These are phyloP conservation scores for Dendroctonus valens DNA, from an alignment of 1,140 invertebrate genomes.

Conservation along the genomic window DNA sequence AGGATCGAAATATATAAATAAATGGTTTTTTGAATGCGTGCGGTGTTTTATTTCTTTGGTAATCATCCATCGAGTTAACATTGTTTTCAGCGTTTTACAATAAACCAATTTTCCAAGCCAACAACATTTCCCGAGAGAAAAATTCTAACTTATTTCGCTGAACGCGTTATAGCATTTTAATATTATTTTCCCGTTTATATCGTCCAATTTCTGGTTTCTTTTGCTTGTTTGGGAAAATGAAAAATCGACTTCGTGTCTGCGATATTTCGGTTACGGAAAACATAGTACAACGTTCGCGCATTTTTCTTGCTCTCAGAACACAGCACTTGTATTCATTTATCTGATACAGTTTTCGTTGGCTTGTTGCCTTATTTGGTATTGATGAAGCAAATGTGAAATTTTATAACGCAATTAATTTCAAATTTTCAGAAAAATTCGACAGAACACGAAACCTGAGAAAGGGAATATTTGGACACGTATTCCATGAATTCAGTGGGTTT, in stretches of 20 bases:
- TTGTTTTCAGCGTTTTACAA: not conserved
- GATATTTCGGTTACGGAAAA: not conserved
- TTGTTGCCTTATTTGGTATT: not conserved
- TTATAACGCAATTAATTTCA: not conserved
- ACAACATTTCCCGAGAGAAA: slow-evolving; percentile 8
- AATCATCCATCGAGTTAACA: not conserved
- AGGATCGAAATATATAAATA: too few relatives aligned
- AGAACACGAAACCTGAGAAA: not conserved
- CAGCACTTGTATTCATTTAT: not conserved
- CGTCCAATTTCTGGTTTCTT: slow-evolving; percentile 1
- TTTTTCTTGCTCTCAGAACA: too few relatives aligned
- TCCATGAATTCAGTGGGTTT: too few relatives aligned
- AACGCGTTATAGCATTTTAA: slow-evolving; percentile 15
- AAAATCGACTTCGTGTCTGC: slow-evolving; percentile 3
- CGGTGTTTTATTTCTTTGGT: too few relatives aligned
- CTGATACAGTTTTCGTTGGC: not conserved
- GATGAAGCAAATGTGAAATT: not conserved
- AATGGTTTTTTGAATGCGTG: too few relatives aligned
- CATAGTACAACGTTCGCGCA: too few relatives aligned
- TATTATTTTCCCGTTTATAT: slow-evolving; percentile 10
- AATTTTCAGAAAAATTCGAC: not conserved
- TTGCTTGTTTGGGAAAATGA: slow-evolving; percentile 2
- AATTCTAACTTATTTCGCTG: not conserved
- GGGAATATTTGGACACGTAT: too few relatives aligned
- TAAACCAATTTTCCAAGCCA: slow-evolving; percentile 6